These are phyloP conservation scores for Vimba vimba DNA, from an alignment of 2,113 vertebrate species.

Conservation along the genomic window DNA sequence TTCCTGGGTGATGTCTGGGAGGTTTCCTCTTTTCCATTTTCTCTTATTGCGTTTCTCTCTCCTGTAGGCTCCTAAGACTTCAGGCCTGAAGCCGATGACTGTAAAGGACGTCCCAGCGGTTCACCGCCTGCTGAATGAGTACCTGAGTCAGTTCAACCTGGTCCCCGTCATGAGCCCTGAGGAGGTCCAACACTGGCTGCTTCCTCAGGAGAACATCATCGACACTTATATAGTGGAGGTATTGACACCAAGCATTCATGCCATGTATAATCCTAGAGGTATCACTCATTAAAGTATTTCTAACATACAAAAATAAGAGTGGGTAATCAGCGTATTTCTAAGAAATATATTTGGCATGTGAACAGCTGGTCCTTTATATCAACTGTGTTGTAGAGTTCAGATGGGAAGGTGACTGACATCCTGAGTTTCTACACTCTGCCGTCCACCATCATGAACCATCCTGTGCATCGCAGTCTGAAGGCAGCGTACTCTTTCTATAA, in stretches of 20 bases:
- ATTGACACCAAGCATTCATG: conserved; percentile 47
- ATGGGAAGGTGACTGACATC: conserved; percentile 91
- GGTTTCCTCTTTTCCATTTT: background rate
- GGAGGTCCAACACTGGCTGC: conserved; percentile 95
- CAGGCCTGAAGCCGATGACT: conserved; percentile 88
- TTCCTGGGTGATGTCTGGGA: background rate
- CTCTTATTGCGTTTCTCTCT: background rate
- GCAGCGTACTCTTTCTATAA: conserved; percentile 99
- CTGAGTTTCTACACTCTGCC: conserved; percentile 98
- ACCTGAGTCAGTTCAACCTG: conserved; percentile 92
- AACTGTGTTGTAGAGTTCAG: conserved; percentile 72
- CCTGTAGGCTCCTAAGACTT: conserved; percentile 85
- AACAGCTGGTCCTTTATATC: background rate
- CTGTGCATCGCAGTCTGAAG: conserved; percentile 95
- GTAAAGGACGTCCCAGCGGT: conserved; percentile 86
- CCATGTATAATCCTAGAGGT: background rate
- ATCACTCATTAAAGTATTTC: background rate
- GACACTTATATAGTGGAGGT: conserved; percentile 97
- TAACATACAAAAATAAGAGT: background rate
- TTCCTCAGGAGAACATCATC: conserved; percentile 94
- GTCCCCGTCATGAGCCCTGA: conserved; percentile 87
- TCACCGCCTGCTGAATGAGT: conserved; percentile 85
- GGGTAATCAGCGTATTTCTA: background rate
- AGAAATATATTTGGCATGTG: background rate
- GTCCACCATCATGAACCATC: conserved; percentile 99